phyloP scores from a whole-genome alignment of 2,113 vertebrate species.

The Vulpes lagopus region DNA sequence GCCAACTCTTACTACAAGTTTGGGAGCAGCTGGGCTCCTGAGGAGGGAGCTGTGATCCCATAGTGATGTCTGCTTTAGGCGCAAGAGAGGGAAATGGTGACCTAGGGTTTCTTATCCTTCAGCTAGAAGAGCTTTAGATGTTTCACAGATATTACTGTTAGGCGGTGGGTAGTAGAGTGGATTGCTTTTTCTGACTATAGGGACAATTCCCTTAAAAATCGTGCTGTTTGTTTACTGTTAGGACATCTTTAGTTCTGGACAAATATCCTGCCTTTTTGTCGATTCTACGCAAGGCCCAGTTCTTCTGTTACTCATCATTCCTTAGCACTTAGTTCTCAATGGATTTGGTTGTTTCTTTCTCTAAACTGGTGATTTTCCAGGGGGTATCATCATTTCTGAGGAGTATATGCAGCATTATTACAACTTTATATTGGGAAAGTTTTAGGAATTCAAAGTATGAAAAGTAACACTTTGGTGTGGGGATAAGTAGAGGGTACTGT shows the following conservation, averaged over 20 bases:
- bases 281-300: background rate
- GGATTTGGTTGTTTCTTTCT: background rate
- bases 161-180: background rate
- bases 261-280: background rate
- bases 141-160: conserved; percentile 13
- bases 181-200: background rate
- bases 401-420: background rate
- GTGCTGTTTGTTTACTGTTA: background rate
- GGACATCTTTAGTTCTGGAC: background rate
- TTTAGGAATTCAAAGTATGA: conserved; percentile 16
- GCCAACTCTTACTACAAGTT: background rate
- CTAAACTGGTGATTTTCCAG: background rate
- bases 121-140: background rate
- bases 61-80: background rate
- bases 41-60: background rate
- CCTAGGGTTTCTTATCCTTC: background rate
- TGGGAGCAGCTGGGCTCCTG: background rate
- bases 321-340: background rate
- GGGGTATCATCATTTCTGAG: background rate
- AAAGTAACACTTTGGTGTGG: background rate
- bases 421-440: conserved; percentile 14
- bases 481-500: background rate
- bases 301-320: background rate
- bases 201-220: background rate
- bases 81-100: background rate